A percentile compares a stretch with the other conserved stretches of the same genome.
These are phyloP conservation scores for Philantomba maxwellii DNA, from an alignment of 2,113 vertebrate genomes.

Conservation along the genomic window DNA sequence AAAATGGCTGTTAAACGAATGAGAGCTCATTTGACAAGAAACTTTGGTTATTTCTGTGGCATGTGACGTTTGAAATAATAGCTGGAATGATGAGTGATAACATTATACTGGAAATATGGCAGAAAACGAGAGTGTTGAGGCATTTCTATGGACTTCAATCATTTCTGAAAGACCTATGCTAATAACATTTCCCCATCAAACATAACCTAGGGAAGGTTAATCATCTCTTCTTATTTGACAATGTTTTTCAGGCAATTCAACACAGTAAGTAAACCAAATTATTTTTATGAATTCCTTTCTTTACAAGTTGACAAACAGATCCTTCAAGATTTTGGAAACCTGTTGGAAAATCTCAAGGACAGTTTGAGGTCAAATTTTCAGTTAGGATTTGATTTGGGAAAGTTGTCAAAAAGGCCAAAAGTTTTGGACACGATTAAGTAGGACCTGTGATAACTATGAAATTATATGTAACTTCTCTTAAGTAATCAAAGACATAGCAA, in stretches of 20 bases:
- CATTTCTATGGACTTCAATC: not conserved
- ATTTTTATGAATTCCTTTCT: not conserved
- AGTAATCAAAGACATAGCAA: too few species aligned
- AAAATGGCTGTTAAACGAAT: rapidly evolving
- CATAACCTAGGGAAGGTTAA: not conserved
- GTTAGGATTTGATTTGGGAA: not conserved
- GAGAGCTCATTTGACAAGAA: not conserved
- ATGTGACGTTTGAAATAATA: rapidly evolving
- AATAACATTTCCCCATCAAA: not conserved
- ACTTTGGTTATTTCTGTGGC: not conserved
- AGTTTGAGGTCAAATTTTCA: not conserved
- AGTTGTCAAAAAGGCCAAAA: not conserved
- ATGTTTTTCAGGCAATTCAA: not conserved
- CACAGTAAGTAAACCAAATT: not conserved
- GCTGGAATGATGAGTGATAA: not conserved
- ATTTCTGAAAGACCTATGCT: not conserved
- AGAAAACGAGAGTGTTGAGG: not conserved
- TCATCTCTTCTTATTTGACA: not conserved
- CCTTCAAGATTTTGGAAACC: not conserved
- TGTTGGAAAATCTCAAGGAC: not conserved
- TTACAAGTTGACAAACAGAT: not conserved
- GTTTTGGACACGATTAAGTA: not conserved
- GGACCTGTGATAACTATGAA: not conserved
- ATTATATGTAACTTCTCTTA: not conserved
- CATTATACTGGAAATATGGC: not conserved